These are phyloP conservation scores for Semotilus atromaculatus DNA, from an alignment of 2,797 vertebrate species.

Conservation along the genomic window DNA sequence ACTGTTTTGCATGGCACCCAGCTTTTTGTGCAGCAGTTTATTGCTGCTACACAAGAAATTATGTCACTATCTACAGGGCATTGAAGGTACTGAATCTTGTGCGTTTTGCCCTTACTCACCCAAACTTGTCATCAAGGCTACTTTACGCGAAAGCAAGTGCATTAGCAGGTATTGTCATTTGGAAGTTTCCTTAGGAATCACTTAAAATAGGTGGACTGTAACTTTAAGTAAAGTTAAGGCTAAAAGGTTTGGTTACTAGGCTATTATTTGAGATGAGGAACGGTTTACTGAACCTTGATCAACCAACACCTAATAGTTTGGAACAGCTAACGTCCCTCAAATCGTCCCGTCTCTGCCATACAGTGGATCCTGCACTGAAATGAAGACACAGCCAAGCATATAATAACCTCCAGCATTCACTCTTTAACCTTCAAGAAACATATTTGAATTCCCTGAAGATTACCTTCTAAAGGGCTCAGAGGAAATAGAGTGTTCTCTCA, in stretches of 20 bases:
- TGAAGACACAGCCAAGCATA: constrained; percentile 52
- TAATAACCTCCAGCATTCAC: constrained; percentile 51
- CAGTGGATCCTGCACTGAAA: constrained; percentile 33
- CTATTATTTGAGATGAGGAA: neutral
- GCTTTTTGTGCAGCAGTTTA: no score
- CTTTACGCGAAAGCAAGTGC: neutral
- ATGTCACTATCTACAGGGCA: no score
- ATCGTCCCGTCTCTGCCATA: neutral
- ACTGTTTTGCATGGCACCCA: no score
- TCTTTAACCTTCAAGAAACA: constrained; percentile 54
- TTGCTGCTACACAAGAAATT: no score
- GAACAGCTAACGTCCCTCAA: neutral
- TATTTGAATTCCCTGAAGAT: constrained; percentile 53
- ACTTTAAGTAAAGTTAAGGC: neutral
- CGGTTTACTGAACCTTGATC: neutral
- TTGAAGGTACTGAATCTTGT: neutral
- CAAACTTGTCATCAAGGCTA: neutral
- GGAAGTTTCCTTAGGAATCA: neutral
- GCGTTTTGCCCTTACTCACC: neutral
- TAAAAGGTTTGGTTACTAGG: neutral
- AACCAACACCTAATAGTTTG: neutral
- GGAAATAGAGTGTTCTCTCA: constrained; percentile 66
- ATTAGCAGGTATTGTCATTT: no score
- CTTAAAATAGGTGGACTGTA: neutral
- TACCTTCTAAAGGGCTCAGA: constrained; percentile 57